Evolutionary conservation across 2,888 invertebrate genomes (phyloP), one percentile per base, ranked within the genome.

Genomic region (Yponomeuta cagnagella): DNA sequence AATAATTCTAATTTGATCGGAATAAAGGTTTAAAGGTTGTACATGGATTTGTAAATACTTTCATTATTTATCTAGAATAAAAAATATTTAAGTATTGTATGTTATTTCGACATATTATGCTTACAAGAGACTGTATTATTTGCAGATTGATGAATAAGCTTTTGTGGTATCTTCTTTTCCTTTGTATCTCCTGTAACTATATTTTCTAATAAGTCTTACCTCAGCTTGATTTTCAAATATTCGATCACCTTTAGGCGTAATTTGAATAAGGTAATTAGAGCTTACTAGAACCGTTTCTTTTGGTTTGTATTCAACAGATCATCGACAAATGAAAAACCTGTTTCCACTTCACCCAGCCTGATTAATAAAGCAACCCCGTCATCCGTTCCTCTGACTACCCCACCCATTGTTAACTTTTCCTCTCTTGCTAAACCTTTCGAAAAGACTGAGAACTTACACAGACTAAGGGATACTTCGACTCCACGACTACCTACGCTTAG

Each of bases 301-400:
- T 90, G 88, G 89, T 92, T 92, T 92, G 81, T 92, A 90, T 92
- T 93, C 89, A 88, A 92, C 93, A 93, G 93, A 93, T 93, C 89
- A 87, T 88, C 93, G 81, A 87, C 90, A 83, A 90, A 90, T 87
- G 90, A 91, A 87, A 92, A 80, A 85, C 87, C 86, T 79, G 85
- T 79, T 78, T 85, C 79, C 73, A 80, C 79, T 76, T 83, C 90
- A 75, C 80, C 82, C 70, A 23, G 31, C 67, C 66, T 88, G 88
- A 69, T 80, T 80, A 70, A 67, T 64, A 68, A 89, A 85, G 6
- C 76, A 31, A 78, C 84, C 74, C 82, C 80, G 79, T 80, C 80
- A 78, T 81, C 84, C 78, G 76, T 78, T 71, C 78, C 80, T 77
- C 77, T 85, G 75, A 81, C 85, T 72, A 79, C 80, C 72, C 76